A percentile compares a stretch with the other conserved stretches of the same genome.
Evolutionary conservation across 2,113 vertebrate genomes (phyloP).

Genomic region (Chaenocephalus aceratus): DNA sequence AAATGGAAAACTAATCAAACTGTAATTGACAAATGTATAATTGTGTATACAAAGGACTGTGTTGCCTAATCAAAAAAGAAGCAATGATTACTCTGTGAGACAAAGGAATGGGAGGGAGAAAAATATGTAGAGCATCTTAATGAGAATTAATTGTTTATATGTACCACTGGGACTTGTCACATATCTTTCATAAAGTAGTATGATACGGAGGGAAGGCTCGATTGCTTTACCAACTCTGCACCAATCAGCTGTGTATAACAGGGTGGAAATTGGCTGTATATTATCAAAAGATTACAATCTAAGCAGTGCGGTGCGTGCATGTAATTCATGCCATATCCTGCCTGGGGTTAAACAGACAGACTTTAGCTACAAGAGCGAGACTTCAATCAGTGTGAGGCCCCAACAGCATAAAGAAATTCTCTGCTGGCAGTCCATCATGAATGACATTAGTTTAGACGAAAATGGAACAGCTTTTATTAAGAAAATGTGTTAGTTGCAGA

Average conservation of each 20-base stretch:
- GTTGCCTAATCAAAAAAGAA: conserved; percentile 55
- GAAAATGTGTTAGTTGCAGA: conserved; percentile 34
- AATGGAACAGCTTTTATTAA: conserved; percentile 34
- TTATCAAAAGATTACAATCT: conserved; percentile 75
- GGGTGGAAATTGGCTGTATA: conserved; percentile 67
- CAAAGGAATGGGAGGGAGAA: conserved; percentile 6
- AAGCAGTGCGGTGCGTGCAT: conserved; percentile 48
- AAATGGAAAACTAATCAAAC: conserved; percentile 58
- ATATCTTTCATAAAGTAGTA: conserved; percentile 1
- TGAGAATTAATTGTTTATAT: conserved; percentile 50
- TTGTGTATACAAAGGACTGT: conserved; percentile 33
- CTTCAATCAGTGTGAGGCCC: conserved; percentile 61
- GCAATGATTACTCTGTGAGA: conserved; percentile 40
- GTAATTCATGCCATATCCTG: conserved; percentile 70
- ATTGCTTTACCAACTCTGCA: conserved; percentile 30
- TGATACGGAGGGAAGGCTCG: too few species aligned
- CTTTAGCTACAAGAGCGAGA: conserved; percentile 50
- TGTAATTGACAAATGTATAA: conserved; percentile 46
- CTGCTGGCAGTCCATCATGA: conserved; percentile 39
- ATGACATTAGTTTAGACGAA: conserved; percentile 45
- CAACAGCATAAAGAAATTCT: conserved; percentile 27
- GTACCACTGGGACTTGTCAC: conserved; percentile 36
- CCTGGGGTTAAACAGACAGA: conserved; percentile 61
- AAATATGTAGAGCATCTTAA: conserved; percentile 30
- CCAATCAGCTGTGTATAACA: conserved; percentile 55